These are phyloP conservation scores for Melipona beecheii DNA, from an alignment of 2,888 invertebrate species.

Conservation along the genomic window DNA sequence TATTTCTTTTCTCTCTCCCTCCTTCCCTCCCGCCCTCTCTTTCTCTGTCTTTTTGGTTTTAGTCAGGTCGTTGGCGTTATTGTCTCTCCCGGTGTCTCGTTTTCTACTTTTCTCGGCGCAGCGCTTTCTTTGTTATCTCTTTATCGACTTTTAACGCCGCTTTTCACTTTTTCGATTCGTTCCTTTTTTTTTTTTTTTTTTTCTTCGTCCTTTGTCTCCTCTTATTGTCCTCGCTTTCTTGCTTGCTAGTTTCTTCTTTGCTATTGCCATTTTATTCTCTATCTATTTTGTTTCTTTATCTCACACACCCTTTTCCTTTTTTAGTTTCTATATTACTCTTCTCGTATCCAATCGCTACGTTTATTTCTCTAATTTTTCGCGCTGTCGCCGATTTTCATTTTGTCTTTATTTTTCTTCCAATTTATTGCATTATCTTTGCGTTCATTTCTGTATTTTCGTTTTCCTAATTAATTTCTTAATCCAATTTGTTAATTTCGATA, in stretches of 20 bases:
- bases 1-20: conserved; percentile 1
- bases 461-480: no score
- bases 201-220: background rate
- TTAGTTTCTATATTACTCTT: background rate
- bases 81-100: conserved; percentile 42
- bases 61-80: conserved; percentile 16
- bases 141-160: conserved; percentile 6
- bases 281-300: background rate
- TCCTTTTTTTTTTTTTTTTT: background rate
- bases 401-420: background rate
- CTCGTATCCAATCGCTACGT: background rate
- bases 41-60: conserved; percentile 15
- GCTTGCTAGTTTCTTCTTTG: background rate
- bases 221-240: background rate
- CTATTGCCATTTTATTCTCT: background rate
- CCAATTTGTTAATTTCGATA: no score
- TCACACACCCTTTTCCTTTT: background rate
- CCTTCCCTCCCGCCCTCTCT: conserved; percentile 1
- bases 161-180: background rate
- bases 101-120: conserved; percentile 21
- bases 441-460: background rate
- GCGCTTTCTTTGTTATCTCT: conserved; percentile 25
- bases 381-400: background rate
- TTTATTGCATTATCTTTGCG: background rate
- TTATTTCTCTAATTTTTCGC: background rate